A percentile compares a stretch with the other conserved stretches of the same genome.
Conservation (phyloP, 2,888 invertebrate species). For the Euspilapteryx auroguttella region DNA sequence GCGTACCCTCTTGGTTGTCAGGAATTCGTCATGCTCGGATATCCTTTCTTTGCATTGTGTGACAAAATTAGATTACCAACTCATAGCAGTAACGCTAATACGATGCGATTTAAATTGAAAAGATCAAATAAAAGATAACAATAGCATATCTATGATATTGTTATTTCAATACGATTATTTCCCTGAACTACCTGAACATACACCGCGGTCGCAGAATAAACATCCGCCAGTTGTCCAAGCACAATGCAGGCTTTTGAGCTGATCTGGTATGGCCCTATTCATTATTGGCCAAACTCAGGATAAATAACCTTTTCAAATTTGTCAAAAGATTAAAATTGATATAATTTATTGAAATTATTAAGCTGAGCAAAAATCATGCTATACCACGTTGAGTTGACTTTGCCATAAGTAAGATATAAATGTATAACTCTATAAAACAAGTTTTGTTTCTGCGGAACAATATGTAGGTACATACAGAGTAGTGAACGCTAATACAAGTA, state of each 20-base stretch:
- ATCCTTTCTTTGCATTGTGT: constrained; percentile 16
- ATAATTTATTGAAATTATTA: no score
- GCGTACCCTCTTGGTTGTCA: no score
- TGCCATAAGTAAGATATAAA: no score
- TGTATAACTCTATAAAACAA: no score
- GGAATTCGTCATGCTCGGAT: constrained; percentile 28
- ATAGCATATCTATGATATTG: constrained; percentile 30
- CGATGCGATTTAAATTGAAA: constrained; percentile 26
- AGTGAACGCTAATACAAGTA: no score
- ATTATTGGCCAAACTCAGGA: constrained; percentile 31
- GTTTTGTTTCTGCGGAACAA: no score
- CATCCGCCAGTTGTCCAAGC: constrained; percentile 34
- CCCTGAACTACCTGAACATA: constrained; percentile 44
- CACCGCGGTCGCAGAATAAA: constrained; percentile 45
- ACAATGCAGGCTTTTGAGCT: constrained; percentile 29
- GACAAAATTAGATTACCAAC: constrained; percentile 9
- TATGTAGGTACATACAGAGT: no score
- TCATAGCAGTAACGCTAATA: constrained; percentile 21
- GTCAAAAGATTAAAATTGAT: no score
- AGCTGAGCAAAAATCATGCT: not conserved
- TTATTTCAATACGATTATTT: constrained; percentile 46
- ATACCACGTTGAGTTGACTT: not conserved
- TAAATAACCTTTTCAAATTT: constrained; percentile 59
- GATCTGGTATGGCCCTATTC: constrained; percentile 32
- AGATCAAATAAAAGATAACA: constrained; percentile 23